These are phyloP conservation scores for Campodea augens DNA, from an alignment of 1,140 invertebrate genomes.

Conservation along the genomic window DNA sequence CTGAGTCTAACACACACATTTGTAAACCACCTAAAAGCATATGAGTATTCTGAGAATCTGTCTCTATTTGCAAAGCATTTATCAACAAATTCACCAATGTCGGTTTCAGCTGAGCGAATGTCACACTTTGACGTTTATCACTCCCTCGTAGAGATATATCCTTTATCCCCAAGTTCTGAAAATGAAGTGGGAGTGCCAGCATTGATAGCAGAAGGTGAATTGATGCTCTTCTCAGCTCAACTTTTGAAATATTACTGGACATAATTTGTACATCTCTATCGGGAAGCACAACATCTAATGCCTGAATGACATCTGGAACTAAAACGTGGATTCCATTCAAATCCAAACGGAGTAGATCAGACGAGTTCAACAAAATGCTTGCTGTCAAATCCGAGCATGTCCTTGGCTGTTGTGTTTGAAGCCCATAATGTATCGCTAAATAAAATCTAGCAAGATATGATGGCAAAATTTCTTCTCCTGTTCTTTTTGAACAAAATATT, in stretches of 20 bases:
- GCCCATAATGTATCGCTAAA: constrained; percentile 69
- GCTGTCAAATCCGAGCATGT: constrained; percentile 52
- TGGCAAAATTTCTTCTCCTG: constrained; percentile 81
- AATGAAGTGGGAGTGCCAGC: constrained; percentile 75
- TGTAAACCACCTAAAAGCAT: constrained; percentile 62
- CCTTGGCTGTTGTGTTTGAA: constrained; percentile 30
- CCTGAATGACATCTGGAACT: constrained; percentile 69
- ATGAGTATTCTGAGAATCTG: constrained; percentile 71
- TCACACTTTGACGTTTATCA: constrained; percentile 25
- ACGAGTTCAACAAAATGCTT: constrained; percentile 59
- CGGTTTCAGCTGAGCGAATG: constrained; percentile 60
- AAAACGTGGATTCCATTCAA: constrained; percentile 81
- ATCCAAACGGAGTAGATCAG: constrained; percentile 67
- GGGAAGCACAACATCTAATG: constrained; percentile 68
- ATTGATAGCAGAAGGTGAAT: constrained; percentile 79
- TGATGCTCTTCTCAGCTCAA: constrained; percentile 68
- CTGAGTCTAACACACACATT: constrained; percentile 61
- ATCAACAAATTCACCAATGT: constrained; percentile 67
- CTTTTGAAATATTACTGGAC: constrained; percentile 35
- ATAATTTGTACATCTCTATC: constrained; percentile 42
- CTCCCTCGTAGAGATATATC: constrained; percentile 34
- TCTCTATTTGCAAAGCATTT: constrained; percentile 66
- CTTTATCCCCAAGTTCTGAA: constrained; percentile 53
- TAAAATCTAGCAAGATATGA: constrained; percentile 91
- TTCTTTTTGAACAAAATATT: constrained; percentile 91